Evolutionary conservation across 2,113 vertebrate genomes (phyloP).

Genomic region (Ophiodon elongatus): DNA sequence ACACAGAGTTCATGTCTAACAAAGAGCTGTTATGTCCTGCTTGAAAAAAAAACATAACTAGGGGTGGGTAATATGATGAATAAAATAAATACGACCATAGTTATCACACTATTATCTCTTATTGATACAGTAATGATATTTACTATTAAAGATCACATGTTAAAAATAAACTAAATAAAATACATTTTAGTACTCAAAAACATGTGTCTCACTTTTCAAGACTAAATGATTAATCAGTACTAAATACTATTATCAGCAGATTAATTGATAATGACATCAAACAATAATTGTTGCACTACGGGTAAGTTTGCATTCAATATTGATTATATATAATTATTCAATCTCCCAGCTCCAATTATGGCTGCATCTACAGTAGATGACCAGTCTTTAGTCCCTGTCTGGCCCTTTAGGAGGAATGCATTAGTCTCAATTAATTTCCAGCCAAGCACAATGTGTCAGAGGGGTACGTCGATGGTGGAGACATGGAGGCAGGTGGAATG

Average conservation of each 20-base stretch:
- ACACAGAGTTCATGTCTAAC: background rate
- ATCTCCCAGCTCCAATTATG: background rate
- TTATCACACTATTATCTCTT: background rate
- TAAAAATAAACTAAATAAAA: too few relatives aligned
- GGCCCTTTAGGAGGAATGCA: background rate
- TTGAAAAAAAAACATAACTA: background rate
- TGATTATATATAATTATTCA: background rate
- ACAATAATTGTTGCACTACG: background rate
- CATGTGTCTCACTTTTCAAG: too few relatives aligned
- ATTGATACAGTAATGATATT: background rate
- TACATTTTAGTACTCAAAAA: too few relatives aligned
- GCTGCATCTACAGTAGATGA: background rate
- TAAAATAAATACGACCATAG: background rate
- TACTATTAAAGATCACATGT: background rate
- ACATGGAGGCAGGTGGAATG: constrained; percentile 44
- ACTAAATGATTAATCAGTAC: background rate
- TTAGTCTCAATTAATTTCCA: background rate
- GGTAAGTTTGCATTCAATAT: background rate
- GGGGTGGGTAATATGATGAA: background rate
- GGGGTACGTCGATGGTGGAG: background rate
- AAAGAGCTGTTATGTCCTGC: background rate
- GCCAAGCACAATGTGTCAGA: background rate
- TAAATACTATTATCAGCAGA: background rate
- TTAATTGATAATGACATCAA: background rate
- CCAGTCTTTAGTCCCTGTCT: background rate